phyloP scores from a whole-genome alignment of 2,113 vertebrate species.

The Poecilia latipinna region DNA sequence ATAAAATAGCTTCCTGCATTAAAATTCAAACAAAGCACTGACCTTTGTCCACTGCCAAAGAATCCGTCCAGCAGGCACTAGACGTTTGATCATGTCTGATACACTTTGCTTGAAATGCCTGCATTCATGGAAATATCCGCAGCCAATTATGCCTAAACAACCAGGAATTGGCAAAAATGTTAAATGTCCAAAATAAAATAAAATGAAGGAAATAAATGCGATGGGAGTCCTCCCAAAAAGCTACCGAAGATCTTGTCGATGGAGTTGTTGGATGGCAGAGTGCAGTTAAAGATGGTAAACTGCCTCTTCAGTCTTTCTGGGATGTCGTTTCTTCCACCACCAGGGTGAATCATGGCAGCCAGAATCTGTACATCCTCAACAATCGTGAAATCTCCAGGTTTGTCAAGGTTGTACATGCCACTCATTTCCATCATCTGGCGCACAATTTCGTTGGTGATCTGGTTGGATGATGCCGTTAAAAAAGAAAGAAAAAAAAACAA shows the following conservation, averaged over 20 bases:
- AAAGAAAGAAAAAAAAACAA: too few relatives aligned
- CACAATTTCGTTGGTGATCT: constrained; percentile 93
- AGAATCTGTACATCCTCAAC: constrained; percentile 88
- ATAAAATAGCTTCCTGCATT: not conserved
- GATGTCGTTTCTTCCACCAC: constrained; percentile 91
- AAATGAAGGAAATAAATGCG: too few relatives aligned
- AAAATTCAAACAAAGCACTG: constrained; percentile 13
- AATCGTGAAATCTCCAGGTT: constrained; percentile 90
- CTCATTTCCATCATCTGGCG: constrained; percentile 91
- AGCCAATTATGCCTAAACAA: constrained; percentile 82
- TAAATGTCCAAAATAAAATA: constrained; percentile 3
- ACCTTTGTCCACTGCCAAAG: constrained; percentile 92
- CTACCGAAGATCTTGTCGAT: constrained; percentile 94
- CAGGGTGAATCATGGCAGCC: constrained; percentile 93
- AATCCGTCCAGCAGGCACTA: constrained; percentile 82
- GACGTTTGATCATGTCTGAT: constrained; percentile 74
- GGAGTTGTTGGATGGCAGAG: constrained; percentile 87
- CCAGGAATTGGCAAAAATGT: constrained; percentile 24
- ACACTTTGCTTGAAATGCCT: constrained; percentile 80
- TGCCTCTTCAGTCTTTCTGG: constrained; percentile 92
- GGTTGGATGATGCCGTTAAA: constrained; percentile 26
- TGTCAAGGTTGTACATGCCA: constrained; percentile 90
- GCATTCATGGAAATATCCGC: constrained; percentile 84
- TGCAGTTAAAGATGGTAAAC: constrained; percentile 90
- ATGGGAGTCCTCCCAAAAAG: too few relatives aligned